A percentile compares a stretch with the other conserved stretches of the same genome.
These are phyloP conservation scores for Halcyon senegalensis DNA, from an alignment of 2,113 vertebrate species.

Conservation along the genomic window DNA sequence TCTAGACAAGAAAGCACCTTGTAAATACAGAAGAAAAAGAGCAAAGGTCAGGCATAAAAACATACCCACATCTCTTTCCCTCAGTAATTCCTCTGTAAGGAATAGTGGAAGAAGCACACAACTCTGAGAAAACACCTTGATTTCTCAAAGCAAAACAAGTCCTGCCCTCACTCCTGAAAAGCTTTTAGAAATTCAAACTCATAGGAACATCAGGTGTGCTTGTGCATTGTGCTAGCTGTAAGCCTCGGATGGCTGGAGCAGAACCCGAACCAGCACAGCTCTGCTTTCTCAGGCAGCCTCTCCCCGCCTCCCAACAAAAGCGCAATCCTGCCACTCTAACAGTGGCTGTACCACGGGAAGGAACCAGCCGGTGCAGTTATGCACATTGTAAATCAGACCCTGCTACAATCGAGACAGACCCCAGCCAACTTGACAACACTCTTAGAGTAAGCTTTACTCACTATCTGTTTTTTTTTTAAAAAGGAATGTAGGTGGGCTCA, in stretches of 20 bases:
- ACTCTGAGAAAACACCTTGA: not conserved
- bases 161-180: not conserved
- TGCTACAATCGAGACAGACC: not conserved
- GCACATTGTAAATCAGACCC: not conserved
- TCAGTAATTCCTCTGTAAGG: not conserved
- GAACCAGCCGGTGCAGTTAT: not conserved
- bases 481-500: not conserved
- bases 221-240: not conserved
- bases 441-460: not conserved
- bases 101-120: not conserved
- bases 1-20: not conserved
- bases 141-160: not conserved
- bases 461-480: not conserved
- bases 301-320: not conserved
- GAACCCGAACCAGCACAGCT: not conserved
- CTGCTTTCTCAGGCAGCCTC: not conserved
- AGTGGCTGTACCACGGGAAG: not conserved
- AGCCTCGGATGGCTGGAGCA: not conserved
- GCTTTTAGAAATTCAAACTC: not conserved
- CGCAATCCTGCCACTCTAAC: fast-evolving
- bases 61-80: not conserved
- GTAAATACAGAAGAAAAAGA: not conserved
- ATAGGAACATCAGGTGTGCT: fast-evolving
- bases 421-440: not conserved
- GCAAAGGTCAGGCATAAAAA: not conserved